phyloP scores from a whole-genome alignment of 2,888 invertebrate species.

The Diarsia brunnea region DNA sequence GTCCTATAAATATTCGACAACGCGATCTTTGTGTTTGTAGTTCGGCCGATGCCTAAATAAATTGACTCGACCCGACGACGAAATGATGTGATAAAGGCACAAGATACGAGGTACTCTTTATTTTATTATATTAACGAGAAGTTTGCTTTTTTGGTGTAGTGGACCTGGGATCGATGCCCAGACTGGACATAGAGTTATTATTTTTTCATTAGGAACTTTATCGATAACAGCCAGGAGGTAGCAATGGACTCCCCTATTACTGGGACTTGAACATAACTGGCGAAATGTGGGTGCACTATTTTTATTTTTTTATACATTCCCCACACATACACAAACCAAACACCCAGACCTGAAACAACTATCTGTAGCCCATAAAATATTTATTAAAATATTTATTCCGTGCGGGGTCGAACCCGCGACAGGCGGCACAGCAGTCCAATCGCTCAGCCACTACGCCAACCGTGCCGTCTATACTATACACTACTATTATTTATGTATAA shows the following conservation, averaged over 20 bases:
- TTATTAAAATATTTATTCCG: too few relatives aligned
- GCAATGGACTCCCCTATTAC: not conserved
- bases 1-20: conserved; percentile 29
- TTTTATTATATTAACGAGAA: conserved; percentile 14
- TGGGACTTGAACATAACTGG: not conserved
- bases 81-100: conserved; percentile 27
- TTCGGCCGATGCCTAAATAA: conserved; percentile 37
- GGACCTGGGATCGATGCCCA: not conserved
- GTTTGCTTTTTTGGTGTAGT: not conserved
- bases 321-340: too few relatives aligned
- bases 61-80: conserved; percentile 27
- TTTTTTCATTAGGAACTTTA: not conserved
- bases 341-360: too few relatives aligned
- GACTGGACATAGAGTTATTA: not conserved
- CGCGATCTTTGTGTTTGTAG: conserved; percentile 42
- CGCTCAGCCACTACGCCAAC: too few relatives aligned
- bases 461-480: too few relatives aligned
- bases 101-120: not conserved
- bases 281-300: not conserved
- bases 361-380: too few relatives aligned
- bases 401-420: too few relatives aligned
- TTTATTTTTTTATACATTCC: too few relatives aligned
- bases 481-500: too few relatives aligned
- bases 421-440: too few relatives aligned
- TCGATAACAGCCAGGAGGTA: not conserved